Evolutionary conservation across 2,113 vertebrate genomes (phyloP).

Genomic region (Mola mola): DNA sequence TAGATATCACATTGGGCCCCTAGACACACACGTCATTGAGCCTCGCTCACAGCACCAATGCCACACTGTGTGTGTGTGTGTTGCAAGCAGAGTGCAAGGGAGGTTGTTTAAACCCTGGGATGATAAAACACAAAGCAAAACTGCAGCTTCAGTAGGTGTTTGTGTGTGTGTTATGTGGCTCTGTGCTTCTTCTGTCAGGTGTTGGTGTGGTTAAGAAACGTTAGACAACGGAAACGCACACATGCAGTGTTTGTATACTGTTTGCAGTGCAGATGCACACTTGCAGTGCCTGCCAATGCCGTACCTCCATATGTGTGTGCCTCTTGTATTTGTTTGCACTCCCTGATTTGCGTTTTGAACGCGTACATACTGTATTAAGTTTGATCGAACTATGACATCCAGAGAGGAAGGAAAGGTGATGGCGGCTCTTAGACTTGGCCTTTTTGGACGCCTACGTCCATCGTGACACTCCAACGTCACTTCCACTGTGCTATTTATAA

Average conservation of each 20-base stretch:
- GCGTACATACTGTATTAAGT: slow-evolving; percentile 2
- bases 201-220: slow-evolving; percentile 67
- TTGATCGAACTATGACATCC: slow-evolving; percentile 16
- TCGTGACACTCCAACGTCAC: slow-evolving; percentile 86
- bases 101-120: slow-evolving; percentile 46
- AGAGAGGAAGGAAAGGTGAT: slow-evolving; percentile 76
- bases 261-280: slow-evolving; percentile 33
- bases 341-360: slow-evolving; percentile 12
- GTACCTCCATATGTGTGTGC: slow-evolving; percentile 1
- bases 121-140: slow-evolving; percentile 58
- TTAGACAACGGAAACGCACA: slow-evolving; percentile 61
- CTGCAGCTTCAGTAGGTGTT: slow-evolving; percentile 65
- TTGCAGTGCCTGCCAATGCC: slow-evolving; percentile 34
- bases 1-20: slow-evolving; percentile 63
- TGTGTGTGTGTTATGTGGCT: too few species aligned
- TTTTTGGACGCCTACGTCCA: slow-evolving; percentile 89
- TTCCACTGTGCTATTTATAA: slow-evolving; percentile 92
- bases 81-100: slow-evolving; percentile 53
- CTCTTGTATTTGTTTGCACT: neutral
- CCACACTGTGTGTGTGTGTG: slow-evolving; percentile 44
- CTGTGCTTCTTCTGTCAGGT: slow-evolving; percentile 58
- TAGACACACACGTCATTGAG: slow-evolving; percentile 62
- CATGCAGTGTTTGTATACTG: slow-evolving; percentile 30
- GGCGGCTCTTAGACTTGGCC: slow-evolving; percentile 84
- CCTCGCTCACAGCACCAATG: slow-evolving; percentile 56